Evolutionary conservation across 92 coral and sea anemone species (phyloP), one percentile per base, ranked within the genome.

Genomic region (Muricea muricata): DNA sequence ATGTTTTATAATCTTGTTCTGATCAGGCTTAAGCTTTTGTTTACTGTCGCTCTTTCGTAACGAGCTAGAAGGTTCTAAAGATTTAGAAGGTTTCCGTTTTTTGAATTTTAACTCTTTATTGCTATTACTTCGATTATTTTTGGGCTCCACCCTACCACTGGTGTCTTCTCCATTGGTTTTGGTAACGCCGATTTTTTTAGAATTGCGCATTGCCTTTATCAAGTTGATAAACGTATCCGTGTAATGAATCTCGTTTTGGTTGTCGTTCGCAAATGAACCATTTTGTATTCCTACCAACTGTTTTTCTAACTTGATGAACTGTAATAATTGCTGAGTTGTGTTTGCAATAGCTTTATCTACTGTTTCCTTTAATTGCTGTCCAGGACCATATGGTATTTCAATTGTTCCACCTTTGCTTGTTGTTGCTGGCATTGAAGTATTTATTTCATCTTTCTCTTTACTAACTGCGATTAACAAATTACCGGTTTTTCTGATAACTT

Each of bases 321-420:
- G 54, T 55, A 78, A n/a, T 57, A 78, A 30, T 35, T 78, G 83
- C 58, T 78, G 71, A 21, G 71, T 78, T 21, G 83, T 78, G 58
- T 78, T 78, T 25, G 71, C 83, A 78, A 78, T 78, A 33, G 83
- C 83, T 56, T 17, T 55, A 12, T 78, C 70, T 0, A 78, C 83
- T 11, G 69, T 58, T 56, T 78, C 50, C 35, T 55, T 58, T n/a
- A 78, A 29, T 21, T 33, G 48, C 58, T 56, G 37, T 7, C 52
- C 25, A 8, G 42, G 35, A 15, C 29, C 21, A 75, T 47, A 34
- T 20, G 8, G 23, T 6, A 31, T 15, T 24, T 54, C 4, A 33
- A 0, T 18, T 63, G 70, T 63, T 63, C 37, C 37, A 26, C 13
- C 31, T n/a, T 1, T 29, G n/a, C 28, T 60, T 23, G 35, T 10